These are phyloP conservation scores for Sebastolobus altivelis DNA, from an alignment of 2,797 vertebrate genomes.

Conservation along the genomic window DNA sequence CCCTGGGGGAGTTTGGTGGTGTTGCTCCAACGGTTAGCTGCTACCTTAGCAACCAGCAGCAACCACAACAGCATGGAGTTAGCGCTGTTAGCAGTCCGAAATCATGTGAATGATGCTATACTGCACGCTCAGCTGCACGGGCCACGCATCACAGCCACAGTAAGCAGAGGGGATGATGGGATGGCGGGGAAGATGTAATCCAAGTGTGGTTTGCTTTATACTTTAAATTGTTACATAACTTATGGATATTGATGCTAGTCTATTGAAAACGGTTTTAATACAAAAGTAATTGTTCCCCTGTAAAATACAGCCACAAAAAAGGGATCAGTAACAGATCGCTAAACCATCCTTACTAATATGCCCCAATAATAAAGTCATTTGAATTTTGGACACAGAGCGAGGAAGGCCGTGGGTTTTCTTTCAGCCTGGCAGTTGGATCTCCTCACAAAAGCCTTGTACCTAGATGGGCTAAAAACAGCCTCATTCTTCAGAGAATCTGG, in stretches of 20 bases:
- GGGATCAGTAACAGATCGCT: not conserved
- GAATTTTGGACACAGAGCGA: slow-evolving; percentile 67
- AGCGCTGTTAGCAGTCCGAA: slow-evolving; percentile 85
- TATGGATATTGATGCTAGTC: slow-evolving; percentile 1
- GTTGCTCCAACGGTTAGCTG: slow-evolving; percentile 86
- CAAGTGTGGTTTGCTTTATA: not conserved
- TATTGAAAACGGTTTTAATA: not conserved
- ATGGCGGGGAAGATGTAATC: fast-evolving
- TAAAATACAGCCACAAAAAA: not conserved
- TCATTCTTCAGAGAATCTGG: slow-evolving; percentile 74
- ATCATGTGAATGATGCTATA: slow-evolving; percentile 89
- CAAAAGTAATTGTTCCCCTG: not conserved
- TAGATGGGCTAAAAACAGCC: slow-evolving; percentile 80
- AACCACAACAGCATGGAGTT: slow-evolving; percentile 88
- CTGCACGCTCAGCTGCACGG: slow-evolving; percentile 89
- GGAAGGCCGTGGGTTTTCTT: slow-evolving; percentile 65
- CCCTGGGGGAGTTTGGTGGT: slow-evolving; percentile 89
- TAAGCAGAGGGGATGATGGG: slow-evolving; percentile 73
- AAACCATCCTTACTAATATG: slow-evolving; percentile 40
- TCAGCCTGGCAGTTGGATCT: slow-evolving; percentile 67
- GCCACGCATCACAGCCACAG: slow-evolving; percentile 88
- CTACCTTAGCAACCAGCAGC: slow-evolving; percentile 84
- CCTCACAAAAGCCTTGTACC: slow-evolving; percentile 72
- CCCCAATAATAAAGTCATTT: slow-evolving; percentile 71
- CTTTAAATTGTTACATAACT: not conserved